Conservation (phyloP, 37 sponge, comb jelly and placozoan species). For the Halichondria panicea region DNA sequence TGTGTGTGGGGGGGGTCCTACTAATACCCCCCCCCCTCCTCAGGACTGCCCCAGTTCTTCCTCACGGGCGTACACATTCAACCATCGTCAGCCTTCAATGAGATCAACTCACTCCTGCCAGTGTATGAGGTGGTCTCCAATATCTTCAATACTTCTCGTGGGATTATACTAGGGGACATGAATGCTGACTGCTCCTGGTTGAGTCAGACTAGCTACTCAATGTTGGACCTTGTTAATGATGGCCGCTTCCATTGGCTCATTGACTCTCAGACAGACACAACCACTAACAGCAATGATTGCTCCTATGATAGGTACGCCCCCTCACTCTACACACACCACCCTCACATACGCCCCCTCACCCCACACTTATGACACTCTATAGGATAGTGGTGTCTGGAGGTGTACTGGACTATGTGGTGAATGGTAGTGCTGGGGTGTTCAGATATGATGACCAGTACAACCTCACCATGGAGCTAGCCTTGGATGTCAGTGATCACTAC, state of each 20-base stretch:
- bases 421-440: slow-evolving; percentile 29
- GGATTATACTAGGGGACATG: slow-evolving; percentile 81
- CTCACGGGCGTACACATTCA: slow-evolving; percentile 70
- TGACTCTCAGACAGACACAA: slow-evolving; percentile 58
- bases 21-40: neutral
- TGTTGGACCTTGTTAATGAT: slow-evolving; percentile 48
- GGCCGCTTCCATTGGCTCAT: slow-evolving; percentile 71
- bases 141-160: slow-evolving; percentile 4
- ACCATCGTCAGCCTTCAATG: slow-evolving; percentile 62
- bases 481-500: slow-evolving; percentile 73
- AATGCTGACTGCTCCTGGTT: slow-evolving; percentile 90
- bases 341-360: slow-evolving; percentile 6
- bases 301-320: slow-evolving; percentile 72
- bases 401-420: slow-evolving; percentile 1
- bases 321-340: neutral
- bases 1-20: too few species aligned
- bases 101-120: slow-evolving; percentile 60
- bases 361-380: too few species aligned
- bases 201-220: slow-evolving; percentile 6
- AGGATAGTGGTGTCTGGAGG: slow-evolving; percentile 4
- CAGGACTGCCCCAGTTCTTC: slow-evolving; percentile 41
- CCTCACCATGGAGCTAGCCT: slow-evolving; percentile 25
- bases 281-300: slow-evolving; percentile 56
- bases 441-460: slow-evolving; percentile 39
- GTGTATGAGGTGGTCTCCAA: slow-evolving; percentile 50